Evolutionary conservation across 2,113 vertebrate species (phyloP), one percentile per base, ranked within the genome.

Genomic region (Pseudonaja textilis): DNA sequence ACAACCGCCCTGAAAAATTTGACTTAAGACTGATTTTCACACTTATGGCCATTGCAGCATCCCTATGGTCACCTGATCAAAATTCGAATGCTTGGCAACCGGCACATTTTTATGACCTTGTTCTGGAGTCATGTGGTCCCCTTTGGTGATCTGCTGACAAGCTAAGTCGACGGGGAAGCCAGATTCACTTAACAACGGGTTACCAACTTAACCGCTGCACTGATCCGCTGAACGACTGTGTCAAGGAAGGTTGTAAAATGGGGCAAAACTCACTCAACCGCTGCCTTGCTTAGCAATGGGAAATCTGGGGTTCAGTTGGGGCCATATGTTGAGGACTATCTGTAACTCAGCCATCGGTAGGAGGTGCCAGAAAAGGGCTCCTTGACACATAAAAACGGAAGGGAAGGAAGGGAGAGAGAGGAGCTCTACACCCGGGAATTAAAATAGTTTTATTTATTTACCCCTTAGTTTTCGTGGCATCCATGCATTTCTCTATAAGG

Each of bases 401-500:
- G 16, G 29, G 20, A 45, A 29, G 25, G 22, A 6, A 29, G 12
- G 18, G 10, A 29, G 12, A 9, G 10, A 12, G 0, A 14, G 55
- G 45, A 61, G 74, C 1, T 29, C 1, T 0, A 0, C 1, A 42
- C 5, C 45, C 16, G 39, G 4, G 56, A 59, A 39, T 0, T 45
- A 54, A 18, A 61, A 0, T 8, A n/a, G 1, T 6, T 45, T 45
- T 42, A 42, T 11, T 9, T 26, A 3, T 2, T 94, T 97, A 99
- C 99, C 99, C 98, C 91, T 97, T 98, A 4, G 93, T 89, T 34
- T 93, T 81, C 74, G 0, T 98, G 56, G 97, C 97, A 29, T 96
- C 96, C 3, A 96, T 95, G 20, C 91, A 91, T 47, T 96, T 93
- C 23, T 99, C 99, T 89, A 99, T 97, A 42, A 99, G 98, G 59